These are phyloP conservation scores for Eupeodes latifasciatus DNA, from an alignment of 2,888 invertebrate genomes.

Conservation along the genomic window DNA sequence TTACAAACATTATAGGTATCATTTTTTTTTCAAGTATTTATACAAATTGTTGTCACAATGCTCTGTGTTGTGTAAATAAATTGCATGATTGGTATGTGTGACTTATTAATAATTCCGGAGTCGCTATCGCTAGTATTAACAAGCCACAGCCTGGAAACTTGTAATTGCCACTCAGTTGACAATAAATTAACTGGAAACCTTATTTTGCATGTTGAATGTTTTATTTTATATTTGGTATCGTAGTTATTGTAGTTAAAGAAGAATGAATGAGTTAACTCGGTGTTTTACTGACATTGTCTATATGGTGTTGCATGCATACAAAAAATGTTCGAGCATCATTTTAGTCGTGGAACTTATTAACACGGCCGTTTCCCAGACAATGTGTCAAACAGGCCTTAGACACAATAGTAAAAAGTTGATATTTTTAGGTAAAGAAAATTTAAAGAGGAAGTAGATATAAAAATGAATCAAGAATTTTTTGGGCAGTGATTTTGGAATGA, in stretches of 20 bases:
- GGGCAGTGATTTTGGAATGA: too few species aligned
- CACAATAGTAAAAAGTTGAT: too few species aligned
- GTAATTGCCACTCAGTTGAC: constrained; percentile 75
- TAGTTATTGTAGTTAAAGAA: not conserved
- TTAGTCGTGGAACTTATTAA: too few species aligned
- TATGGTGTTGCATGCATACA: not conserved
- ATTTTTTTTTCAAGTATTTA: constrained; percentile 9
- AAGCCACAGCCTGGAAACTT: constrained; percentile 65
- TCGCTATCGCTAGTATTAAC: constrained; percentile 46
- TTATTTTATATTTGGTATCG: constrained; percentile 25
- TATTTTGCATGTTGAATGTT: constrained; percentile 49
- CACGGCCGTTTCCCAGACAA: too few species aligned
- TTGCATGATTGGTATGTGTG: constrained; percentile 59
- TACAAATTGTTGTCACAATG: constrained; percentile 5
- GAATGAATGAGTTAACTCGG: constrained; percentile 6
- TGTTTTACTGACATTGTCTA: constrained; percentile 46
- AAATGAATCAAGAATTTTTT: too few species aligned
- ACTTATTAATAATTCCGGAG: constrained; percentile 64
- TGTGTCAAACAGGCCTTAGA: too few species aligned
- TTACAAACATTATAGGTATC: not conserved
- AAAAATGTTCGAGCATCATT: not conserved
- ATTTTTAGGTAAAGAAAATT: too few species aligned
- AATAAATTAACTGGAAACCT: constrained; percentile 73
- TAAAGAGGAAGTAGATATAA: too few species aligned
- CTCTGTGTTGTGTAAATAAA: constrained; percentile 46